Evolutionary conservation across 2,888 invertebrate genomes (phyloP).

Genomic region (Nezara viridula): DNA sequence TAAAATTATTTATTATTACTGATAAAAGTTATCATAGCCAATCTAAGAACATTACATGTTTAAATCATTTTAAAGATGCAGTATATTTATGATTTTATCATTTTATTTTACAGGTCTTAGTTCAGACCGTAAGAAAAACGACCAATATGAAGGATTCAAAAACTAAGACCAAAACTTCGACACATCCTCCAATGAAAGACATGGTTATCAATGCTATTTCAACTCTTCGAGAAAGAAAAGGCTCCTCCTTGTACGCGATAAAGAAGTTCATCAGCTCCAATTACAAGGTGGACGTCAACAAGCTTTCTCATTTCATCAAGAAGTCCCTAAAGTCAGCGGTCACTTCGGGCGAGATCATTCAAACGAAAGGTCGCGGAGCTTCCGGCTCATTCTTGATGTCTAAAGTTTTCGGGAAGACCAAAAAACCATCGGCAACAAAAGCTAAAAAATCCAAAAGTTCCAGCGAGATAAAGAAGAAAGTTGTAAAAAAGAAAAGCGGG

Average conservation of each 20-base stretch:
- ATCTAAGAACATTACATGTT: too few species aligned
- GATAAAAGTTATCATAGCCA: too few species aligned
- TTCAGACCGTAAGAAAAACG: not conserved
- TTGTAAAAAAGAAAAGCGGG: not conserved
- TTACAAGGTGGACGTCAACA: slow-evolving; percentile 75
- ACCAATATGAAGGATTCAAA: slow-evolving; percentile 63
- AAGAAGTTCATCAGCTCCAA: slow-evolving; percentile 76
- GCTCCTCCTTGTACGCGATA: slow-evolving; percentile 74
- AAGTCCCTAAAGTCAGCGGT: slow-evolving; percentile 75
- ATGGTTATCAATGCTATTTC: slow-evolving; percentile 75
- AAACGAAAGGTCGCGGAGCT: slow-evolving; percentile 64
- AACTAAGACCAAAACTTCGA: slow-evolving; percentile 54
- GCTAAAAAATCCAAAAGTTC: not conserved
- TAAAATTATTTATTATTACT: too few species aligned
- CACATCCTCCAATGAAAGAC: slow-evolving; percentile 71
- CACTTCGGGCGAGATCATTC: slow-evolving; percentile 66
- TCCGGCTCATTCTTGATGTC: slow-evolving; percentile 63
- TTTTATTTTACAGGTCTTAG: not conserved
- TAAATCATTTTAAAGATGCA: too few species aligned
- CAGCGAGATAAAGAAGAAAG: slow-evolving; percentile 30
- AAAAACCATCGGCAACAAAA: slow-evolving; percentile 1
- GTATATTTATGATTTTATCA: not conserved
- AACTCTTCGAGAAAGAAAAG: slow-evolving; percentile 73
- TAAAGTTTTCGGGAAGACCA: slow-evolving; percentile 3
- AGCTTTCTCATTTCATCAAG: slow-evolving; percentile 74